Base-by-base conservation (phyloP, 2,888 invertebrate species). In the Oscheius sp. region DNA sequence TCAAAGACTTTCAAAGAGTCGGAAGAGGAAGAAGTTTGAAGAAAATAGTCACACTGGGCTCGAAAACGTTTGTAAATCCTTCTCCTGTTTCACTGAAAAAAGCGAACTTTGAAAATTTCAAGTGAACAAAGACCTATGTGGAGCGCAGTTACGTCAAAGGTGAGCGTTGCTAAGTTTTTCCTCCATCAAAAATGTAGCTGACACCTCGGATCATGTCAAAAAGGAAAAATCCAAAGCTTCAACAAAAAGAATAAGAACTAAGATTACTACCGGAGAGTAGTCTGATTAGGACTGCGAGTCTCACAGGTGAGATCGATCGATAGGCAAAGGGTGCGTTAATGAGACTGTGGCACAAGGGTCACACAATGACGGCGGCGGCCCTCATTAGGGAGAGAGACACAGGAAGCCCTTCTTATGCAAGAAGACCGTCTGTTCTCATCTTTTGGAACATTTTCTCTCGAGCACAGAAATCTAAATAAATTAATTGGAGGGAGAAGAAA, bases 291-390 rank as follows among this genome's bases (percentile, higher is more conserved):
- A 13, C 37, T 29, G 10, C 35, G 13, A 9, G 63, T 42, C 47
- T 2, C 47, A 47, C 47, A 51, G 53, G 68, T 35, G 55, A 42
- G 68, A 68, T 68, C 68, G 68, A 68, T 68, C 68, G 68, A 68
- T 68, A 35, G 53, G 65, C 13, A 32, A 51, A 53, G 55, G 13
- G 53, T 53, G 66, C 53, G 68, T 68, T 68, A 68, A 68, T 68
- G 68, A 68, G 68, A 68, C 68, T 68, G 68, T 68, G 68, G 53
- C 55, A 63, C 50, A 58, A 47, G 68, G 68, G 68, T 68, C 68
- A 68, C 42, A 42, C 68, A 55, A 55, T 55, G 68, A 29, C 68
- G 68, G 65, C 48, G 50, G 55, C 68, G 68, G 21, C 68, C 35
- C 68, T 68, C 68, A 68, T 68, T 68, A 68, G 55, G 68, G 53